Evolutionary conservation across 2,113 vertebrate genomes (phyloP).

Genomic region (Erpornis zantholeuca): DNA sequence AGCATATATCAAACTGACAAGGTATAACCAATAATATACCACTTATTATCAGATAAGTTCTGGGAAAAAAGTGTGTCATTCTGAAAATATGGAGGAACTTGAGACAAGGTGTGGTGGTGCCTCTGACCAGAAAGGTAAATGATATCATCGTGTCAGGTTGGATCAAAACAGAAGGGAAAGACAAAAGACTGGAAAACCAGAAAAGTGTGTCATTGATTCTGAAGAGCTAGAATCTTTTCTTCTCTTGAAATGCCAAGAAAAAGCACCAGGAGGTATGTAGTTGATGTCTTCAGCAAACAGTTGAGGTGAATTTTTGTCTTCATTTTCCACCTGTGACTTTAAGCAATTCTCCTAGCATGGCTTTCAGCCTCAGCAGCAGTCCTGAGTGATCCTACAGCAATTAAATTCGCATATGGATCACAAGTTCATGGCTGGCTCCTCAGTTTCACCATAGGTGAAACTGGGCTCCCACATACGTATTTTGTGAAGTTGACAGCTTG

Average conservation of each 20-base stretch:
- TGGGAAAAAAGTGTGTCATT: not conserved
- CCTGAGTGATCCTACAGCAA: not conserved
- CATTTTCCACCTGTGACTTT: not conserved
- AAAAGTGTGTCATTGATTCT: not conserved
- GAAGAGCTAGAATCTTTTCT: not conserved
- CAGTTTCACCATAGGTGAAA: not conserved
- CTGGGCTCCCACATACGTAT: not conserved
- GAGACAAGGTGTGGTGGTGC: not conserved
- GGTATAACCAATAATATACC: not conserved
- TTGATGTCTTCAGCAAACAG: not conserved
- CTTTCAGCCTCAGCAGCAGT: not conserved
- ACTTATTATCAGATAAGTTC: not conserved
- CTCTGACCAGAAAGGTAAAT: not conserved
- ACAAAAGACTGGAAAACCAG: not conserved
- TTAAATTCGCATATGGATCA: not conserved
- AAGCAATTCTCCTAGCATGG: not conserved
- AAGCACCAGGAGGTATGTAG: not conserved
- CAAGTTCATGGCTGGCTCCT: not conserved
- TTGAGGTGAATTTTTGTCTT: not conserved
- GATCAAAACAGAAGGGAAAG: not conserved
- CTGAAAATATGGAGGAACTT: not conserved
- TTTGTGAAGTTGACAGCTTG: not conserved
- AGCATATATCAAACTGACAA: not conserved
- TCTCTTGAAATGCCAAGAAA: not conserved
- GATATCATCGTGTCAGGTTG: not conserved